These are phyloP conservation scores for Eristalis pertinax DNA, from an alignment of 2,888 invertebrate species.

Conservation along the genomic window DNA sequence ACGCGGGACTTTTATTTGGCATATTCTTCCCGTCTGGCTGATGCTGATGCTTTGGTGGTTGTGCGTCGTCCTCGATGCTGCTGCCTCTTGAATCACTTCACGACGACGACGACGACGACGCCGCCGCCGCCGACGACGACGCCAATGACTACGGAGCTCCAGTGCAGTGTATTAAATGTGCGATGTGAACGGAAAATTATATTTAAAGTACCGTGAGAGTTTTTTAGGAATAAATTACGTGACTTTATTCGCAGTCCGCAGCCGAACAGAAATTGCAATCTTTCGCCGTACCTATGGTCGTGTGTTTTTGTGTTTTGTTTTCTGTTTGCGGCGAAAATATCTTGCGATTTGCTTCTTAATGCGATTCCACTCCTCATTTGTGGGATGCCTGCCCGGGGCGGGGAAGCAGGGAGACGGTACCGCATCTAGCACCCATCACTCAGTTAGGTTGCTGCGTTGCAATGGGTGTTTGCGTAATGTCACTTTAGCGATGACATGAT, in stretches of 20 bases:
- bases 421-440: background rate
- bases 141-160: slow-evolving; percentile 73
- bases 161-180: slow-evolving; percentile 79
- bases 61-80: slow-evolving; percentile 52
- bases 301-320: slow-evolving; percentile 13
- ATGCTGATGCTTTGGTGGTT: slow-evolving; percentile 30
- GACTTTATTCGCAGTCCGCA: slow-evolving; percentile 70
- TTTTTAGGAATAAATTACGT: slow-evolving; percentile 73
- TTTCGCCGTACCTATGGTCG: slow-evolving; percentile 20
- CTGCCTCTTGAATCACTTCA: slow-evolving; percentile 43
- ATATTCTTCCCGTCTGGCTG: background rate
- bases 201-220: slow-evolving; percentile 73
- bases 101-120: slow-evolving; percentile 7
- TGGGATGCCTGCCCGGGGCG: background rate
- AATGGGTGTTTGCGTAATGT: slow-evolving; percentile 38
- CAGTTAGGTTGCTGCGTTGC: background rate
- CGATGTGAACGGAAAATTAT: slow-evolving; percentile 78
- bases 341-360: slow-evolving; percentile 57
- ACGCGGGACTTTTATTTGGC: background rate
- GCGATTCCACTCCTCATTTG: slow-evolving; percentile 45
- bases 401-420: background rate
- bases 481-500: slow-evolving; percentile 3
- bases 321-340: slow-evolving; percentile 41
- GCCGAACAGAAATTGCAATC: slow-evolving; percentile 69
- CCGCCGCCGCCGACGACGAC: too few species aligned